Percentiles rank a stretch among this genome's conserved stretches.
These are phyloP conservation scores for Centroberyx gerrardi DNA, from an alignment of 2,797 vertebrate species.

Conservation along the genomic window DNA sequence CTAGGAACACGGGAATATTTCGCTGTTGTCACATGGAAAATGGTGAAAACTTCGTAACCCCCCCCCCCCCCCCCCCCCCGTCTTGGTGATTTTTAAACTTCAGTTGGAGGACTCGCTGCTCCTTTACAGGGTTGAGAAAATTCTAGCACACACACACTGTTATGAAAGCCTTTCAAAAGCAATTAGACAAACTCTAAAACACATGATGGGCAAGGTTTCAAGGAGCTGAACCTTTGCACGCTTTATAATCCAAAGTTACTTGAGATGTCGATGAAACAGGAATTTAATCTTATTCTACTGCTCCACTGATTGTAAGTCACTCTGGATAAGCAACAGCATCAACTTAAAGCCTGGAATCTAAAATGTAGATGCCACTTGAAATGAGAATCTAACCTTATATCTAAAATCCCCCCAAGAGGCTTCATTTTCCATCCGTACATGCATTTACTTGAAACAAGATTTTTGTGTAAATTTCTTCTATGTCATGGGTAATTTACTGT, in stretches of 20 bases:
- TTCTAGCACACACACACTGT: not conserved
- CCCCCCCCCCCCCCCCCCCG: too few species aligned
- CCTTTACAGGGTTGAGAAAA: not conserved
- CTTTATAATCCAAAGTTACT: not conserved
- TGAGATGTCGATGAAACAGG: not conserved
- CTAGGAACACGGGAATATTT: too few species aligned
- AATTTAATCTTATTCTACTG: not conserved
- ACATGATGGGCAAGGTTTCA: not conserved
- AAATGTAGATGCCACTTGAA: not conserved
- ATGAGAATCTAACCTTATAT: not conserved
- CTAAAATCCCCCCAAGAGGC: not conserved
- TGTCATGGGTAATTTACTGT: not conserved
- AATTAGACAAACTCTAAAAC: too few species aligned
- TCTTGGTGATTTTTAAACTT: too few species aligned
- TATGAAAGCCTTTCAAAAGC: not conserved
- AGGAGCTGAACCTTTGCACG: not conserved
- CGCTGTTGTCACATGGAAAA: too few species aligned
- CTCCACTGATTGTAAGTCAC: too few species aligned
- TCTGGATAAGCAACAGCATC: not conserved
- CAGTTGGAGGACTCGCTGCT: not conserved
- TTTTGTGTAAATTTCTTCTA: not conserved
- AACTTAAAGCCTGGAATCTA: too few species aligned
- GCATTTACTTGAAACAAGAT: not conserved
- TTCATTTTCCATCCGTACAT: not conserved
- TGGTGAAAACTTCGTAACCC: too few species aligned